Percentiles rank a stretch among this genome's conserved stretches.
phyloP scores from a whole-genome alignment of 2,888 invertebrate genomes.

The Tholera decimalis region DNA sequence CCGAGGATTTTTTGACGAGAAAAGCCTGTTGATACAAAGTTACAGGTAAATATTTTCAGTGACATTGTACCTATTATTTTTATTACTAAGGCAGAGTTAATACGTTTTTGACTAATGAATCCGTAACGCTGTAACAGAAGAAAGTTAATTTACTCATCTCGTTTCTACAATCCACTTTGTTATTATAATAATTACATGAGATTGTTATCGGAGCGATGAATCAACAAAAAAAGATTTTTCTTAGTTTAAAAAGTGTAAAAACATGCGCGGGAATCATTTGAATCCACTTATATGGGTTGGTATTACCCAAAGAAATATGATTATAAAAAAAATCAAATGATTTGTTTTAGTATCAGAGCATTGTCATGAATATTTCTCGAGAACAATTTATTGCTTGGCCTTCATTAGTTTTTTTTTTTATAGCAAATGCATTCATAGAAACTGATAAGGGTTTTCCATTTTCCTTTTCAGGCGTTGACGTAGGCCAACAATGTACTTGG shows the following conservation, averaged over 20 bases:
- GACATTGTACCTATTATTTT: neutral
- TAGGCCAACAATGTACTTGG: neutral
- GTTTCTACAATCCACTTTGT: constrained; percentile 9
- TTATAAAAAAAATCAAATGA: neutral
- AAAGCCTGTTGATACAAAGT: constrained; percentile 26
- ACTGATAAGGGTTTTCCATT: constrained; percentile 56
- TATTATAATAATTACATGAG: constrained; percentile 34
- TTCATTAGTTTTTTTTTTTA: constrained; percentile 29
- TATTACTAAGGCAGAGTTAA: constrained; percentile 2
- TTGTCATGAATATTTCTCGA: constrained; percentile 19
- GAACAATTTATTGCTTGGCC: constrained; percentile 23
- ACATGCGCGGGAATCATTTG: too few species aligned
- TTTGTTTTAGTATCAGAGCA: constrained; percentile 1
- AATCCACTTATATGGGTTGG: neutral
- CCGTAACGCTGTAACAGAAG: constrained; percentile 3
- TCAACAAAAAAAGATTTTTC: neutral
- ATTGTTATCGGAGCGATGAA: neutral
- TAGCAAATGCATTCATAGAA: constrained; percentile 44
- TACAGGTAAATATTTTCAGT: constrained; percentile 51
- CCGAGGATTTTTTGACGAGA: constrained; percentile 45
- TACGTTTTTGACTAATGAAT: constrained; percentile 2
- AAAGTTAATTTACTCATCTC: constrained; percentile 35
- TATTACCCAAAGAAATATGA: neutral
- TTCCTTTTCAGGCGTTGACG: constrained; percentile 44
- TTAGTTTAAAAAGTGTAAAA: neutral